Base-by-base conservation (phyloP, 1,140 invertebrate species). In the Diuraphis noxia region DNA sequence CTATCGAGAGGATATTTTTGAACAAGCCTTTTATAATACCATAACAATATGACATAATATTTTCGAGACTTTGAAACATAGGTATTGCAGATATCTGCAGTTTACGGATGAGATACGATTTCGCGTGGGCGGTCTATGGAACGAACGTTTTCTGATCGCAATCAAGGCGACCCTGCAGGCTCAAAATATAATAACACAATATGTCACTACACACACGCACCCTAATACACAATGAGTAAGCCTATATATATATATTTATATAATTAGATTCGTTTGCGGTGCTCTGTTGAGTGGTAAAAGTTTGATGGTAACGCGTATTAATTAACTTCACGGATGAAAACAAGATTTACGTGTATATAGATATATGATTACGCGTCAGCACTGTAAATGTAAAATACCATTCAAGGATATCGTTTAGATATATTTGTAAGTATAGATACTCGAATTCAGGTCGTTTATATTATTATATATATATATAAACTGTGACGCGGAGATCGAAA, bases 291-390 rank as follows among this genome's bases (percentile, higher is more conserved):
- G 36, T 40, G 87, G 38, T 63, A 63, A 56, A 56, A 40, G 49
- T 63, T 40, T 88, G 38, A 40, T 40, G 46, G 86, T 34, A 88
- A 88, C 46, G 86, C 46, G 43, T 49, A 63, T 40, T 41, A 72
- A 72, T 72, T 38, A 88, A 63, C 49, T 88, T 88, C 87, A 88
- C 87, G 87, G 87, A 88, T 88, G 87, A 88, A 88, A 88, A 56
- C 86, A 36, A 88, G 52, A 88, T 88, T 72, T 88, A 72, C 30
- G 40, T 19, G 36, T 7, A 56, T 23, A 1, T 56, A 25, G 0
- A 82, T 82, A 25, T 25, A 84, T 36, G 25, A n/a, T 21, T 36
- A 87, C 7, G 21, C 56, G 56, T 72, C 56, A 72, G 49, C 40
- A 23, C 43, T 34, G 30, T 77, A 43, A 89, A 56, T 34, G 30